Conservation (phyloP, 2,888 invertebrate species). For the Ichneumoninae sp. region DNA sequence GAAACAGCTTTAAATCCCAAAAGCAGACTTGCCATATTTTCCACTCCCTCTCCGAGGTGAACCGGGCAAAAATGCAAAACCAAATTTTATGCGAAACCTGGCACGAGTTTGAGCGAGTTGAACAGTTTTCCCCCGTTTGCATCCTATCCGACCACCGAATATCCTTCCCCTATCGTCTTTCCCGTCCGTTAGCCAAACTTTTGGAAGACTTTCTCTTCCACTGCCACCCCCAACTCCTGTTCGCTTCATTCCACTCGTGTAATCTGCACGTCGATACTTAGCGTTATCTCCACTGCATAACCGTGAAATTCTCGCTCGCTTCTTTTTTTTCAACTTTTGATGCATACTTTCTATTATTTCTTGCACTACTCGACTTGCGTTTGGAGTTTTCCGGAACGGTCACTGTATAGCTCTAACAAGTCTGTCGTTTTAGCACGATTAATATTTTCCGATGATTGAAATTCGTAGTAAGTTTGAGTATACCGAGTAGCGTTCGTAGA, state of each 20-base stretch:
- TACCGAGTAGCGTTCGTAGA: background rate
- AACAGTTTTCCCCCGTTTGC: conserved; percentile 27
- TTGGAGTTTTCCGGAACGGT: background rate
- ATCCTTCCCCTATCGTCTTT: conserved; percentile 24
- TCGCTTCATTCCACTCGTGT: conserved; percentile 42
- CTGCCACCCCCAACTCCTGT: background rate
- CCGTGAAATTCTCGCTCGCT: conserved; percentile 26
- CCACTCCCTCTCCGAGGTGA: background rate
- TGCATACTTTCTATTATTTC: background rate
- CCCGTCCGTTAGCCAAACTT: conserved; percentile 49
- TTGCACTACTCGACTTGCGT: background rate
- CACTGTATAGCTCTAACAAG: background rate
- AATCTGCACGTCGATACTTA: conserved; percentile 60
- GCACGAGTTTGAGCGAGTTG: conserved; percentile 36
- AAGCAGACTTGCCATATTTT: conserved; percentile 20
- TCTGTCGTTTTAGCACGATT: background rate
- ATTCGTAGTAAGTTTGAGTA: background rate
- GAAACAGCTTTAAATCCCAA: background rate
- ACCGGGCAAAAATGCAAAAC: conserved; percentile 31
- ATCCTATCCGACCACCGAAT: background rate
- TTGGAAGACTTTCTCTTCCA: conserved; percentile 38
- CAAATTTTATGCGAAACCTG: conserved; percentile 40
- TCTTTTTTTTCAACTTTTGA: conserved; percentile 5
- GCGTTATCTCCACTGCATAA: conserved; percentile 33
- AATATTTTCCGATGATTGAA: too few species aligned